Base-by-base conservation (phyloP, 2,888 invertebrate species). In the Diplazon laetatorius region DNA sequence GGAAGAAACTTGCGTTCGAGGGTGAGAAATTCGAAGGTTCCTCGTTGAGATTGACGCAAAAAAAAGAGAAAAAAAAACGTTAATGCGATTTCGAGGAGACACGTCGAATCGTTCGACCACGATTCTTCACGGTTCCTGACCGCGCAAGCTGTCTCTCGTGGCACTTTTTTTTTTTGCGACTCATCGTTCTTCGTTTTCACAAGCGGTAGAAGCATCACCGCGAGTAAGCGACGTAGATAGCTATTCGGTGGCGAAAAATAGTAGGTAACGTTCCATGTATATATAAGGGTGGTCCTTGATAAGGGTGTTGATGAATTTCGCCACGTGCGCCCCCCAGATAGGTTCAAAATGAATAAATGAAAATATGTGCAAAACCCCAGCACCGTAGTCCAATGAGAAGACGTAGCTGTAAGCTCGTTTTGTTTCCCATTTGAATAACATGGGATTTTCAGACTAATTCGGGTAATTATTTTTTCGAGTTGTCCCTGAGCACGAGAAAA, bases 21-120 rank as follows among this genome's bases (percentile, higher is more conserved):
- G 50, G 55, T 39, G 52, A 18, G 57, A 74, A 63, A 46, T 63
- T 44, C 46, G 25, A 55, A 42, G 59, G 9, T 55, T 63, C 39
- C n/a, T 18, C 37, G 37, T 30, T 37, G 44, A 70, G 74, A 78
- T 78, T 78, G 78, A 78, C n/a, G n/a, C n/a, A n/a, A n/a, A n/a
- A n/a, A 6, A 30, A 30, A 30, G 30, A 30, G 6, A 66, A n/a
- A 68, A 63, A 78, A 75, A 74, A 78, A 70, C 60, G 65, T 77
- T 75, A 76, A 81, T 68, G 72, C 75, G 79, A 79, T 79, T 75
- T 82, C 70, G 69, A 79, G 74, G 50, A 75, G 71, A 74, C n/a
- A n/a, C 77, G 70, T 69, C 68, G 80, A 79, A 81, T 76, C 75
- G 69, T 76, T 63, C 44, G 74, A 44, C 63, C 66, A 35, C 60